Evolutionary conservation across 1,140 invertebrate genomes (phyloP).

Genomic region (Eueides isabella): DNA sequence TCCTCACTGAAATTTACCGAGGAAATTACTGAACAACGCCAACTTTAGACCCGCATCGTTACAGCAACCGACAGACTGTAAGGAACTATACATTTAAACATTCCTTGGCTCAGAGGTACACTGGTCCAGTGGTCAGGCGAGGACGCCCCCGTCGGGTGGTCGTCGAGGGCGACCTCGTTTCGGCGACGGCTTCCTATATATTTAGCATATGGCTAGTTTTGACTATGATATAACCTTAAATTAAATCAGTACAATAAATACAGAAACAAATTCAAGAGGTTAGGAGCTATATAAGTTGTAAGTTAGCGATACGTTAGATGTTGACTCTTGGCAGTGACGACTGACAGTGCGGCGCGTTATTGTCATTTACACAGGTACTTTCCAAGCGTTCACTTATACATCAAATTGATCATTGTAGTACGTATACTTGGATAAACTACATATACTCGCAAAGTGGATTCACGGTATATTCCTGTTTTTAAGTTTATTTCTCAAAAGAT

Average conservation of each 20-base stretch:
- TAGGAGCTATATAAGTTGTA: not conserved
- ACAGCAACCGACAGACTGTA: not conserved
- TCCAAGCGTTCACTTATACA: too few species aligned
- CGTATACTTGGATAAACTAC: too few species aligned
- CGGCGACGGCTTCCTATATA: not conserved
- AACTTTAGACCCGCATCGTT: slow-evolving; percentile 15
- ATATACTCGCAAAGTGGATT: too few species aligned
- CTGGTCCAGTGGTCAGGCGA: too few species aligned
- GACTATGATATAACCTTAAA: slow-evolving; percentile 8
- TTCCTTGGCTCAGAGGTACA: too few species aligned
- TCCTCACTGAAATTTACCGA: slow-evolving; percentile 5
- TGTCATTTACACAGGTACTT: too few species aligned
- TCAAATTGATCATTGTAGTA: too few species aligned
- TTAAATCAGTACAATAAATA: slow-evolving; percentile 14
- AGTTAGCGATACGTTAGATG: not conserved
- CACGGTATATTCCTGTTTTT: too few species aligned
- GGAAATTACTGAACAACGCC: slow-evolving; percentile 1
- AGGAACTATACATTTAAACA: not conserved
- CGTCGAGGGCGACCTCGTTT: not conserved
- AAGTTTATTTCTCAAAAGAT: too few species aligned
- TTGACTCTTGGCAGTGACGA: not conserved
- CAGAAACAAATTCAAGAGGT: slow-evolving; percentile 1
- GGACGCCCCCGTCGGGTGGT: too few species aligned
- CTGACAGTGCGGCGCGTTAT: too few species aligned
- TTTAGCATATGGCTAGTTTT: slow-evolving; percentile 12